phyloP scores from a whole-genome alignment of 2,797 vertebrate genomes.

The Rousettus madagascariensis region DNA sequence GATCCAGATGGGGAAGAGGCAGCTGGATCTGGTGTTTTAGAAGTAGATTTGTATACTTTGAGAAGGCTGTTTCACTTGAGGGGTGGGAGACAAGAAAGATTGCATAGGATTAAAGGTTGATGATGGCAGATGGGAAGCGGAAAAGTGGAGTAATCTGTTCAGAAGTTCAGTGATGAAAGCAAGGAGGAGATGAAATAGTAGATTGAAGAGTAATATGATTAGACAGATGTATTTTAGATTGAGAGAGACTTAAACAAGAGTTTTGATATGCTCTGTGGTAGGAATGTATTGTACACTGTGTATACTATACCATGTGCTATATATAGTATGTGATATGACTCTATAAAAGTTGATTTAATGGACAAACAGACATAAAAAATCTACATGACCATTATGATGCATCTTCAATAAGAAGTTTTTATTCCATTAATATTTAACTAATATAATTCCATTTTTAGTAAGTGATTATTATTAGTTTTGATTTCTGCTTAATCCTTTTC shows the following conservation, averaged over 20 bases:
- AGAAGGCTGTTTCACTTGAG: not conserved
- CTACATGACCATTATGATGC: not conserved
- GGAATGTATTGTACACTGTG: not conserved
- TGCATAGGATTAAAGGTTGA: not conserved
- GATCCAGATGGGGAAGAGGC: not conserved
- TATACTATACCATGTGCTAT: not conserved
- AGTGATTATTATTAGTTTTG: not conserved
- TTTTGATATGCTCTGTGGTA: not conserved
- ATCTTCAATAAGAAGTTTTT: not conserved
- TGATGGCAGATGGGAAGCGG: not conserved
- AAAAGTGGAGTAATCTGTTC: not conserved
- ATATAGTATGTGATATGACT: not conserved
- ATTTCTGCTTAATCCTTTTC: not conserved
- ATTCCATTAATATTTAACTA: slow-evolving; percentile 26
- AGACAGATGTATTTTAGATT: not conserved
- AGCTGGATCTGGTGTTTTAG: not conserved
- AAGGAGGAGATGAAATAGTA: not conserved
- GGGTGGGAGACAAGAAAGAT: not conserved
- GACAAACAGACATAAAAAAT: not conserved
- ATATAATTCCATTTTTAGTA: not conserved
- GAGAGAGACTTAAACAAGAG: not conserved
- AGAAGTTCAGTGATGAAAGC: not conserved
- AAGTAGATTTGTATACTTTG: not conserved
- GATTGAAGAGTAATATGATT: not conserved
- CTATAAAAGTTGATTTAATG: not conserved